phyloP scores from a whole-genome alignment of 2,113 vertebrate species.

The Syngnathoides biaculeatus region DNA sequence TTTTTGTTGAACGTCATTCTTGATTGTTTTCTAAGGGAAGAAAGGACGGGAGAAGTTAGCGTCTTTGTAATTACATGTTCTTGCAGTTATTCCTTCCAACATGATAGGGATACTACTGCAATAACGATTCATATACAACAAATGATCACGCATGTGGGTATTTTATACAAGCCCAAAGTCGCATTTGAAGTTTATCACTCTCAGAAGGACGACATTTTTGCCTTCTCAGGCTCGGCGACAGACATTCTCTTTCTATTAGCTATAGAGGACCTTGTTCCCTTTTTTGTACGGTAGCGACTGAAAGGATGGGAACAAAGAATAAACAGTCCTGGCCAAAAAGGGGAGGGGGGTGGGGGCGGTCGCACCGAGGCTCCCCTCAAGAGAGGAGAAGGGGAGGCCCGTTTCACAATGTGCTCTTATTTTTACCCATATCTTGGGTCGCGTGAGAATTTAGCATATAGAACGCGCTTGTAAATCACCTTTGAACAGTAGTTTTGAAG shows the following conservation, averaged over 20 bases:
- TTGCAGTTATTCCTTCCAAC: not conserved
- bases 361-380: too few species aligned
- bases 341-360: too few species aligned
- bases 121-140: not conserved
- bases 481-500: conserved; percentile 86
- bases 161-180: not conserved
- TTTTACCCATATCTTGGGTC: conserved; percentile 78
- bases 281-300: conserved; percentile 41
- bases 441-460: conserved; percentile 85
- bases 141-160: not conserved
- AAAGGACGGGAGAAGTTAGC: not conserved
- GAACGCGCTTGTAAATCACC: conserved; percentile 89
- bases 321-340: conserved; percentile 51
- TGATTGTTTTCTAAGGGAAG: not conserved
- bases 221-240: conserved; percentile 1
- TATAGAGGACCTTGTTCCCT: conserved; percentile 33
- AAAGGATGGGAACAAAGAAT: not conserved
- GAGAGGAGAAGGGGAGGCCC: conserved; percentile 54
- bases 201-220: not conserved
- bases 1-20: not conserved
- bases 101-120: not conserved
- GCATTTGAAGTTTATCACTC: not conserved
- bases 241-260: conserved; percentile 42
- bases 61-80: not conserved
- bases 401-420: conserved; percentile 78